phyloP scores from a whole-genome alignment of 1,140 invertebrate species.

The Aphelinus certus region DNA sequence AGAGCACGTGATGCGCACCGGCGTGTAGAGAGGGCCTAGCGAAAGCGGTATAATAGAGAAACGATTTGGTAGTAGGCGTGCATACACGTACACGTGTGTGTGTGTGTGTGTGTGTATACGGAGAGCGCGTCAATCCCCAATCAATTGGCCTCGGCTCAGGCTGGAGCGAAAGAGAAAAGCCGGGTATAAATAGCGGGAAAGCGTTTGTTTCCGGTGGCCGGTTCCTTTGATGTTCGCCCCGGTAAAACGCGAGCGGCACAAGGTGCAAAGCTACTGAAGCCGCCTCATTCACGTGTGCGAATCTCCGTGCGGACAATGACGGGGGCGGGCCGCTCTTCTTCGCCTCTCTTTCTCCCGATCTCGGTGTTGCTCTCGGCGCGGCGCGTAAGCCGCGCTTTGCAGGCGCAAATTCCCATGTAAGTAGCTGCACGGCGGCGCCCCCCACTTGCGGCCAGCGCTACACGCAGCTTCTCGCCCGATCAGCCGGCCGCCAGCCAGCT shows the following conservation, averaged over 20 bases:
- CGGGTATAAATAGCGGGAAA: too few species aligned
- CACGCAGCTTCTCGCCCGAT: too few species aligned
- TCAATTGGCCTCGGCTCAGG: background rate
- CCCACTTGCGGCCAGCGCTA: background rate
- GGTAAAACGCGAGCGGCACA: background rate
- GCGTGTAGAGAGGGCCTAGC: too few species aligned
- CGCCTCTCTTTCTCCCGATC: background rate
- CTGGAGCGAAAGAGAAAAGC: background rate
- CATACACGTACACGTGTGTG: too few species aligned
- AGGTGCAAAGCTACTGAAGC: conserved; percentile 17
- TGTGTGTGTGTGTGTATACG: background rate
- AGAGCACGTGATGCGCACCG: too few species aligned
- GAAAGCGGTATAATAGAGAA: too few species aligned
- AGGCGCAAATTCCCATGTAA: conserved; percentile 55
- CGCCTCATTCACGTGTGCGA: too few species aligned
- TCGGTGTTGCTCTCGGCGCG: background rate
- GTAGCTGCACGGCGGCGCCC: conserved; percentile 36
- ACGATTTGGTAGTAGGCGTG: too few species aligned
- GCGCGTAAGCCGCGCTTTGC: conserved; percentile 36
- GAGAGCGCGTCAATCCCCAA: conserved; percentile 1
- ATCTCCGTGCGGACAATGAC: too few species aligned
- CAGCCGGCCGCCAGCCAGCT: conserved; percentile 26
- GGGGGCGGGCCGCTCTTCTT: background rate
- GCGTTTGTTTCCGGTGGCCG: conserved; percentile 11
- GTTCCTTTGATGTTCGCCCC: conserved; percentile 9